These are phyloP conservation scores for Mesorhabditis belari DNA, from an alignment of 2,888 invertebrate genomes.

Conservation along the genomic window DNA sequence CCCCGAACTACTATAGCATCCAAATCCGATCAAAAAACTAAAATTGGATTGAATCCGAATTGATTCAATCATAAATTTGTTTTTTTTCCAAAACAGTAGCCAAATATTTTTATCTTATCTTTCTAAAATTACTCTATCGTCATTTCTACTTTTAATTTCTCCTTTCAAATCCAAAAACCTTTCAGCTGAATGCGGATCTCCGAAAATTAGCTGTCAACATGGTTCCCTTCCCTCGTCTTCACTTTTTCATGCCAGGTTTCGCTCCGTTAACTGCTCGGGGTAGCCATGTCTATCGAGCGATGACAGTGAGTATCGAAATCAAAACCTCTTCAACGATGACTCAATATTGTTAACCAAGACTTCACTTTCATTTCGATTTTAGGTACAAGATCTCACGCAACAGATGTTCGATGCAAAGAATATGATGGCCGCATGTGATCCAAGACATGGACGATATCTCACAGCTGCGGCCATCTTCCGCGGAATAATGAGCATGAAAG, in stretches of 20 bases:
- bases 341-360: no score
- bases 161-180: no score
- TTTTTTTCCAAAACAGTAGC: no score
- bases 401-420: constrained; percentile 64
- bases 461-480: constrained; percentile 63
- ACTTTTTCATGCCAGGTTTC: constrained; percentile 59
- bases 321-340: constrained; percentile 59
- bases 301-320: not conserved
- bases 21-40: no score
- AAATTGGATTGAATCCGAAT: no score
- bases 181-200: constrained; percentile 75
- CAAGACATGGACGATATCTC: constrained; percentile 58
- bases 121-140: no score
- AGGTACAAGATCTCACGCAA: constrained; percentile 67
- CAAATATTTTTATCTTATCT: no score
- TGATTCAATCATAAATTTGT: no score
- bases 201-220: constrained; percentile 72
- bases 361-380: constrained; percentile 60
- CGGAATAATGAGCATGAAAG: constrained; percentile 62
- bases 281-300: constrained; percentile 26
- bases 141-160: no score
- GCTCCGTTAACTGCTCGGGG: constrained; percentile 60
- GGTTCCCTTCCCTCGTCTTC: constrained; percentile 83
- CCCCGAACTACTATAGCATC: no score
- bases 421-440: constrained; percentile 60